These are phyloP conservation scores for Triops longicaudatus DNA, from an alignment of 1,140 invertebrate species.

Conservation along the genomic window DNA sequence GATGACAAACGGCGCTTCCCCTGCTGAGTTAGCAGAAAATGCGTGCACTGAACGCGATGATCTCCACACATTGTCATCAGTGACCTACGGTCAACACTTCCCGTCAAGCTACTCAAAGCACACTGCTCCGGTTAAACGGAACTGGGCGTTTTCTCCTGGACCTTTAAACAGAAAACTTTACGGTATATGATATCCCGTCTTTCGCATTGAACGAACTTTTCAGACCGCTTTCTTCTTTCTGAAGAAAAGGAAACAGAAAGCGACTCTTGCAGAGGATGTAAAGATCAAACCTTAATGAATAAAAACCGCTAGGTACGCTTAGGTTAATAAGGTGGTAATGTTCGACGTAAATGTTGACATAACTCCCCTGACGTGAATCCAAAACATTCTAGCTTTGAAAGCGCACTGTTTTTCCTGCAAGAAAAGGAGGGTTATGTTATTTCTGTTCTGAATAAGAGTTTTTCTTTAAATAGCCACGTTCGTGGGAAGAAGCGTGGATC, in stretches of 20 bases:
- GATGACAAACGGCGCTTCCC: not conserved
- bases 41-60: not conserved
- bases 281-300: not conserved
- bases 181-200: not conserved
- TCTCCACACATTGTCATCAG: not conserved
- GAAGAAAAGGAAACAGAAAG: not conserved
- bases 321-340: not conserved
- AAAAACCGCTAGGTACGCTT: not conserved
- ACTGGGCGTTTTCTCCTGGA: not conserved
- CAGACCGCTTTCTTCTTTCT: not conserved
- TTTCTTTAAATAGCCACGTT: not conserved
- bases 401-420: not conserved
- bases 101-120: not conserved
- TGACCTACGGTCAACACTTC: constrained; percentile 10
- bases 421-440: not conserved
- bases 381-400: not conserved
- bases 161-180: not conserved
- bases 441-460: not conserved
- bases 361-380: not conserved
- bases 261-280: not conserved
- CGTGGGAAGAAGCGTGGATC: not conserved
- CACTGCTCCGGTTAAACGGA: constrained; percentile 4
- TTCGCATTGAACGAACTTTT: not conserved
- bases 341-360: constrained; percentile 1
- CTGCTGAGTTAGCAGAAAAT: not conserved